phyloP scores from a whole-genome alignment of 2,797 vertebrate species.

The Allobates femoralis region DNA sequence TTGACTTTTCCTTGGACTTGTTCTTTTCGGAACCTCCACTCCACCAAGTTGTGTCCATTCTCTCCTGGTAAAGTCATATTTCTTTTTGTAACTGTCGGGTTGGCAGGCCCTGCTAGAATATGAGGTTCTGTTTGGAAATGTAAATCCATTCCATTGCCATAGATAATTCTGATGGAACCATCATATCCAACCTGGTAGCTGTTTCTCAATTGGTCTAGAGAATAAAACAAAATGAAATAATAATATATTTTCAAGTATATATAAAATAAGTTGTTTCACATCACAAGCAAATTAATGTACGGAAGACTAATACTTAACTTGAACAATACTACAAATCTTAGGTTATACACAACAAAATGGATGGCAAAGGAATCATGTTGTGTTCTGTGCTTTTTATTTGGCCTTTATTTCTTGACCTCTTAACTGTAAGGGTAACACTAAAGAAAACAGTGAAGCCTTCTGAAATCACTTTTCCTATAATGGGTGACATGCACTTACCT shows the following conservation, averaged over 20 bases:
- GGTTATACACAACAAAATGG: not conserved
- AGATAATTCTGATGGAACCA: constrained; percentile 91
- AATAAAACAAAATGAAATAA: constrained; percentile 11
- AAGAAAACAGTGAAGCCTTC: not conserved
- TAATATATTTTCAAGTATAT: not conserved
- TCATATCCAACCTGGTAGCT: constrained; percentile 95
- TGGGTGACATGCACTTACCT: constrained; percentile 76
- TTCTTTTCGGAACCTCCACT: constrained; percentile 98
- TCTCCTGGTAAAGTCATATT: constrained; percentile 97
- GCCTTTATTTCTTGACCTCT: constrained; percentile 1
- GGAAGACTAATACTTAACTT: not conserved
- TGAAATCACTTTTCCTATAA: constrained; percentile 34
- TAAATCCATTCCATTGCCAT: constrained; percentile 93
- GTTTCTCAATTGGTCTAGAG: constrained; percentile 92
- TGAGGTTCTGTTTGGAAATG: constrained; percentile 98
- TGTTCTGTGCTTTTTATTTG: not conserved
- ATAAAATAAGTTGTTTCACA: not conserved
- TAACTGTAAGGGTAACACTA: not conserved
- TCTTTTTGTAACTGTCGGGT: constrained; percentile 92
- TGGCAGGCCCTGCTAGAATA: constrained; percentile 92
- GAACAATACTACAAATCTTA: not conserved
- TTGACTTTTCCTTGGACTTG: constrained; percentile 94
- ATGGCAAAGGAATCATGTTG: not conserved
- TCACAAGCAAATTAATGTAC: not conserved
- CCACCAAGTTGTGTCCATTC: constrained; percentile 93